phyloP scores from a whole-genome alignment of 2,113 vertebrate genomes.

The Engraulis encrasicolus region DNA sequence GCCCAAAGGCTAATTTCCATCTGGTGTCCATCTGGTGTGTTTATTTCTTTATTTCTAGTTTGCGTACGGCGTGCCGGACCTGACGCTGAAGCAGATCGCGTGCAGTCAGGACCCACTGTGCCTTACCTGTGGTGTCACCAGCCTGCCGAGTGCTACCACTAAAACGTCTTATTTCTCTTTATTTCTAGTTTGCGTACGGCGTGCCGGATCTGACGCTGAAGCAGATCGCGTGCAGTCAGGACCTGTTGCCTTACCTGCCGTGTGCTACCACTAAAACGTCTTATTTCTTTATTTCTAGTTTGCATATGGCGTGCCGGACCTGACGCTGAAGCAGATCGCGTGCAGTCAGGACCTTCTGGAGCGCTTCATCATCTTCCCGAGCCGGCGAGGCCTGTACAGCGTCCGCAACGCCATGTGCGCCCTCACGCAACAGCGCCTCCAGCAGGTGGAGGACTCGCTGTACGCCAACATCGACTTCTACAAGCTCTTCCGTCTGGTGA shows the following conservation, averaged over 20 bases:
- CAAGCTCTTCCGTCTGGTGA: slow-evolving; percentile 81
- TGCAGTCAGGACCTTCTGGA: slow-evolving; percentile 88
- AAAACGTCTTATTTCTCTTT: background rate
- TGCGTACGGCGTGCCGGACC: slow-evolving; percentile 84
- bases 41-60: too few species aligned
- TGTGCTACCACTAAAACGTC: background rate
- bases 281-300: slow-evolving; percentile 76
- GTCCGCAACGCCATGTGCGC: slow-evolving; percentile 87
- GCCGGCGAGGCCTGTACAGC: slow-evolving; percentile 72
- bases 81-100: slow-evolving; percentile 90
- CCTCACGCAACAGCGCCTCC: slow-evolving; percentile 84
- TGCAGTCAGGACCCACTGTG: slow-evolving; percentile 89
- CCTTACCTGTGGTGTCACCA: too few species aligned
- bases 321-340: slow-evolving; percentile 90
- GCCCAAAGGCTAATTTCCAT: too few species aligned
- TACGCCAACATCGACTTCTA: slow-evolving; percentile 94
- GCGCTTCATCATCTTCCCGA: slow-evolving; percentile 90
- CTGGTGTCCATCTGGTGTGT: slow-evolving; percentile 78
- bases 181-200: slow-evolving; percentile 91
- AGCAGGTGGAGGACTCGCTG: slow-evolving; percentile 88
- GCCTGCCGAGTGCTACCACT: too few species aligned
- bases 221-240: slow-evolving; percentile 91
- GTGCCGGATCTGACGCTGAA: slow-evolving; percentile 88
- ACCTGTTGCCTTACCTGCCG: slow-evolving; percentile 80
- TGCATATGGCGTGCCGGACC: slow-evolving; percentile 84